Conservation (phyloP, 2,797 vertebrate genomes). For the Pseudochirops cupreus region DNA sequence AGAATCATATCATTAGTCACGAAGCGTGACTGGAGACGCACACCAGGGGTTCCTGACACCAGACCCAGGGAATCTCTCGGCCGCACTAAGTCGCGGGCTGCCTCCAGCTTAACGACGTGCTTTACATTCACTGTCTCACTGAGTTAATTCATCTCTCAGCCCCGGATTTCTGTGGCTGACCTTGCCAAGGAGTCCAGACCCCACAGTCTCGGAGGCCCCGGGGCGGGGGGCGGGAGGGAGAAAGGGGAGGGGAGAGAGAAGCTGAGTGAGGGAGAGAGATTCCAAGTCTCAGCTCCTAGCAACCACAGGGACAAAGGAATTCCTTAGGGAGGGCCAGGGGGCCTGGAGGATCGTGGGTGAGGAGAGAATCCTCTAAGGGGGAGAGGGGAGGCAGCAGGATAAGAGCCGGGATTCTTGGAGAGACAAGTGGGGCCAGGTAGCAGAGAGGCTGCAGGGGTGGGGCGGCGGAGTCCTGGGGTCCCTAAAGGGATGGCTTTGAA, state of each 20-base stretch:
- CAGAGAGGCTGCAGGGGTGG: neutral
- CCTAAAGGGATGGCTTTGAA: neutral
- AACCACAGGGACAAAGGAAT: neutral
- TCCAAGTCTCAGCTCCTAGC: neutral
- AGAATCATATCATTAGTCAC: neutral
- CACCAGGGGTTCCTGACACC: neutral
- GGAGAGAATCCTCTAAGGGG: neutral
- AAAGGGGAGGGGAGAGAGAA: neutral
- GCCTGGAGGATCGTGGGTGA: neutral
- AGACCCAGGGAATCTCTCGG: neutral
- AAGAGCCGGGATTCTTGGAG: neutral
- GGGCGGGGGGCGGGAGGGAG: neutral
- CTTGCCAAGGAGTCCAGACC: neutral
- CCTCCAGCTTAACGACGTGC: neutral
- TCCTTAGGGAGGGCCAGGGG: neutral
- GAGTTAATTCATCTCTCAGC: neutral
- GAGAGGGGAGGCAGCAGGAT: neutral
- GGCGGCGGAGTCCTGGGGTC: neutral
- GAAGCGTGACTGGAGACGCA: neutral
- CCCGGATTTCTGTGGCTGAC: neutral
- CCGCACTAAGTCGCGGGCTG: neutral
- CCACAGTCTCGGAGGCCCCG: neutral
- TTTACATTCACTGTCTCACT: neutral
- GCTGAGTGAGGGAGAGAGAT: neutral
- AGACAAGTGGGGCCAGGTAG: neutral